Conservation (phyloP, 2,797 vertebrate genomes). For the Orientallactaga sibirica region DNA sequence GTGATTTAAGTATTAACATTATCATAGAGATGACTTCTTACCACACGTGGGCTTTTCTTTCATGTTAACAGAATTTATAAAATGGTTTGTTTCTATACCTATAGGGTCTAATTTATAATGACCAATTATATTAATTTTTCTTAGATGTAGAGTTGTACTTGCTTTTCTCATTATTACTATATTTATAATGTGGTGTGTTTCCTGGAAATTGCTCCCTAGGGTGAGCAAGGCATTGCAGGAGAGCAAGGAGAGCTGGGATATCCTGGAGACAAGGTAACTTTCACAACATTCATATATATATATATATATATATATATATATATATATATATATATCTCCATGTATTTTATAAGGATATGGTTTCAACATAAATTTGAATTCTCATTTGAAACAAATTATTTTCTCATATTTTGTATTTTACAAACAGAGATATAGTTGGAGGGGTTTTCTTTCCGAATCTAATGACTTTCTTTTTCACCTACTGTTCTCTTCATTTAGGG, state of each 20-base stretch:
- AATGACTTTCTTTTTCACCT: constrained; percentile 58
- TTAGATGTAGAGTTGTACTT: constrained; percentile 24
- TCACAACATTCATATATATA: constrained; percentile 29
- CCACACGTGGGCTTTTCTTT: constrained; percentile 8
- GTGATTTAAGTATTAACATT: constrained; percentile 99
- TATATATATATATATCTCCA: neutral
- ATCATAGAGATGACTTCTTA: constrained; percentile 88
- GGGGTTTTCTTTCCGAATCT: too few relatives aligned
- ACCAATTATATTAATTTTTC: constrained; percentile 3
- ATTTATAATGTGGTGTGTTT: constrained; percentile 78
- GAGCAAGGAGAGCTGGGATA: constrained; percentile 95
- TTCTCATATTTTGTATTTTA: neutral
- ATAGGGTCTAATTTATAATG: neutral
- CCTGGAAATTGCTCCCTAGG: constrained; percentile 92
- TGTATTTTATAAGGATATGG: neutral
- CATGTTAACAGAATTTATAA: constrained; percentile 2
- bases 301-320: neutral
- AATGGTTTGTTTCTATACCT: constrained; percentile 53
- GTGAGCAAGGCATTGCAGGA: constrained; percentile 93
- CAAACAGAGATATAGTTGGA: neutral
- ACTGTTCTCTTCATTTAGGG: constrained; percentile 89
- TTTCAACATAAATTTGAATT: constrained; percentile 20
- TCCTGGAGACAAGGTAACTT: constrained; percentile 96
- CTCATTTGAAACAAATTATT: constrained; percentile 35
- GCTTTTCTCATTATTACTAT: constrained; percentile 25